Evolutionary conservation across 2,888 invertebrate genomes (phyloP), one percentile per base, ranked within the genome.

Genomic region (Acanthosepion lycidas): DNA sequence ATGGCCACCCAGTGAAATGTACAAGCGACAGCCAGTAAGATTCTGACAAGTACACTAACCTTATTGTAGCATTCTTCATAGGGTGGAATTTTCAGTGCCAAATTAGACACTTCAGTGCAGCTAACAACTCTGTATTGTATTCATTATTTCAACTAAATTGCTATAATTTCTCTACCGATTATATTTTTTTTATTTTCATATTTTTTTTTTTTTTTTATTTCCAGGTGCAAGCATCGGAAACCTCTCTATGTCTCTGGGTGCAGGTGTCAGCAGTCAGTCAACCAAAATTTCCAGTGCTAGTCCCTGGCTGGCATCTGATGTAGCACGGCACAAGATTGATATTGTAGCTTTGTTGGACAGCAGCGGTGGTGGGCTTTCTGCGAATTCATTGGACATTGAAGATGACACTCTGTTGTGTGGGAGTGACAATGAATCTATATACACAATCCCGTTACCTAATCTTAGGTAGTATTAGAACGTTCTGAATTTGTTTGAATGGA

Each of bases 341-440:
- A 98, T 98, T 0, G 98, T 98, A 94, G 98, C 98, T 0, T 97
- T 99, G 6, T 98, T 99, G 97, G 98, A 98, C 0, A 98, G 98
- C 33, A 98, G 99, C 96, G 98, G 96, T 94, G 78, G 64, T 53
- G 96, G 98, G 95, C 98, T 98, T 96, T 98, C 99, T 0, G 98
- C 99, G 91, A 99, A 99, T 97, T 98, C 98, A 51, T 98, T 99
- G 94, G 98, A 99, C 97, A 98, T 99, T 94, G 98, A 98, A 96
- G 98, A 98, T 96, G 98, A 98, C 93, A 98, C 98, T 95, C 98
- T 99, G 94, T 97, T 99, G 59, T 99, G 98, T 97, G 99, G 99
- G 4, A 98, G 98, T 96, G 99, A 99, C 97, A 98, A 98, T 97
- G 99, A 99, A 98, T 99, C 99, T 53, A 98, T 99, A 96, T 99